Evolutionary conservation across 2,797 vertebrate species (phyloP).

Genomic region (Malacoctenus gilli): DNA sequence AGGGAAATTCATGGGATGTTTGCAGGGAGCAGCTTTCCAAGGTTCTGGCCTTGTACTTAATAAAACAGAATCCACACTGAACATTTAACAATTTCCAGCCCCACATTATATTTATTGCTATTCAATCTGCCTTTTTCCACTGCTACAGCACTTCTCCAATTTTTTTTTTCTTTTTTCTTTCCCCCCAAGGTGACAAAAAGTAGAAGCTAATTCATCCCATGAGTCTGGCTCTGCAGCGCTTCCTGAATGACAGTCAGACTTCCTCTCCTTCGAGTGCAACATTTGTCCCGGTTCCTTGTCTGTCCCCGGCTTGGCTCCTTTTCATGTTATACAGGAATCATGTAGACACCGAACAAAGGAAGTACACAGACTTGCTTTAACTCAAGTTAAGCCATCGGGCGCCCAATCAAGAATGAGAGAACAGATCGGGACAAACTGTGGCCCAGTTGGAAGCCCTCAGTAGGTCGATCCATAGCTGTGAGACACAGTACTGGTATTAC

Average conservation of each 20-base stretch:
- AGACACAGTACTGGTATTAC: no score
- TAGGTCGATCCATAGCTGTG: no score
- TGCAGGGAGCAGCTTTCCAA: constrained; percentile 56
- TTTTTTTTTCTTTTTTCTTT: constrained; percentile 6
- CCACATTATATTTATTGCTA: constrained; percentile 45
- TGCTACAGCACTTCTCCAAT: constrained; percentile 11
- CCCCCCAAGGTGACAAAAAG: constrained; percentile 23
- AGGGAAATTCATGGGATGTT: constrained; percentile 68
- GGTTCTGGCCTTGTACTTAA: constrained; percentile 63
- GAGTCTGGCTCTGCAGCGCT: constrained; percentile 20
- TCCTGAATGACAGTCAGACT: constrained; percentile 23
- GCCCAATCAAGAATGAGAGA: no score
- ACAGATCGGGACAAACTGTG: no score
- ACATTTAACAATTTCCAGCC: constrained; percentile 53
- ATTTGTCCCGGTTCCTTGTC: constrained; percentile 7
- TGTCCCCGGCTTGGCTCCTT: neutral
- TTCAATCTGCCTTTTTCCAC: constrained; percentile 48
- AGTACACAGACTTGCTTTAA: neutral
- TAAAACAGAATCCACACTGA: constrained; percentile 58
- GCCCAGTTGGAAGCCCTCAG: no score
- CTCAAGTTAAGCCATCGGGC: no score
- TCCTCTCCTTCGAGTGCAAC: constrained; percentile 14
- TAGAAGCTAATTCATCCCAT: constrained; percentile 31
- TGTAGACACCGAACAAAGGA: neutral
- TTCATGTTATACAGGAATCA: neutral